Percentiles rank a stretch among this genome's conserved stretches.
Evolutionary conservation across 2,888 invertebrate genomes (phyloP).

Genomic region (Rutpela maculata): DNA sequence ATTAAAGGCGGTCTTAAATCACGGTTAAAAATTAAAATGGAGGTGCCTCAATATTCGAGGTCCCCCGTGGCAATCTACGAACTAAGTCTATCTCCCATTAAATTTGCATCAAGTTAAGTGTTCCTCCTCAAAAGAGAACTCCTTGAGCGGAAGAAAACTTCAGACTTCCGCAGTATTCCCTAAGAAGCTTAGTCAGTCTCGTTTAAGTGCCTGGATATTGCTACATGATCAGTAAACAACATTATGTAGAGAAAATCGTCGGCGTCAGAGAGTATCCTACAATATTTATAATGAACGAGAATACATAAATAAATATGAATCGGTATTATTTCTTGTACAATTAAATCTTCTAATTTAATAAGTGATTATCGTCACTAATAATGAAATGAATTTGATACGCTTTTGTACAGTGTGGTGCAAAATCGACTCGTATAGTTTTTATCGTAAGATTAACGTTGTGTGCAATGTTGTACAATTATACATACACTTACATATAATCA

Average conservation of each 20-base stretch:
- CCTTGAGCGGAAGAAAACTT: constrained; percentile 60
- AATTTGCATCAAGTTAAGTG: constrained; percentile 75
- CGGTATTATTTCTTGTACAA: too few species aligned
- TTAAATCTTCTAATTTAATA: too few species aligned
- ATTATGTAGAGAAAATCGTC: constrained; percentile 32
- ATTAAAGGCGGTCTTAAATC: constrained; percentile 46
- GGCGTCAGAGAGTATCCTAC: neutral
- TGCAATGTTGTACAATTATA: too few species aligned
- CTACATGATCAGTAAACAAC: constrained; percentile 72
- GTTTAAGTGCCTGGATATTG: constrained; percentile 73
- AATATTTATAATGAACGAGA: too few species aligned
- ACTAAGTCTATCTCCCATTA: constrained; percentile 71
- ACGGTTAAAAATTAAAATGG: constrained; percentile 51
- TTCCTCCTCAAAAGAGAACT: constrained; percentile 70
- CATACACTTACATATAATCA: too few species aligned
- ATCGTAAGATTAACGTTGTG: too few species aligned
- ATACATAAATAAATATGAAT: too few species aligned
- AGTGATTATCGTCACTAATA: too few species aligned
- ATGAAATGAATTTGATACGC: too few species aligned
- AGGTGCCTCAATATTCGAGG: constrained; percentile 52
- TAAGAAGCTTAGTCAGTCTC: constrained; percentile 72
- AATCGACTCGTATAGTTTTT: too few species aligned
- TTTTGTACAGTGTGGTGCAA: too few species aligned
- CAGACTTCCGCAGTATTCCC: constrained; percentile 69
- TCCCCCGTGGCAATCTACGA: constrained; percentile 64